Base-by-base conservation (phyloP, 1,140 invertebrate species). In the Drosophila sulfurigaster region DNA sequence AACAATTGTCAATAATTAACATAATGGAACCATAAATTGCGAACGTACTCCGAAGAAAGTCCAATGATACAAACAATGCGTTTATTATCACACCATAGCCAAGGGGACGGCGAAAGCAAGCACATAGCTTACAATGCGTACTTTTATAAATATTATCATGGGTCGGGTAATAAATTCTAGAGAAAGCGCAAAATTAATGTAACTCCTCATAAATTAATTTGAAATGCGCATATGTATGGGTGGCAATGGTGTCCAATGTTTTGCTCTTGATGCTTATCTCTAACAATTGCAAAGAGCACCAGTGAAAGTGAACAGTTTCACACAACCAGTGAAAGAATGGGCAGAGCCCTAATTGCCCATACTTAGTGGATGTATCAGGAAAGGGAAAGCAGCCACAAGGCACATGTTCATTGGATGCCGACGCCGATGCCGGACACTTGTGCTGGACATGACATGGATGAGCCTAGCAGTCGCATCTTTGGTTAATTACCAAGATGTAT, bases 401-500 rank as follows among this genome's bases (percentile, higher is more conserved):
- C 66, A 69, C 35, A 54, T 41, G 62, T 41, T 6, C 62, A 51
- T 52, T 25, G 3, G 10, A n/a, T 3, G 20, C 20, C 20, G 20
- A 25, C 20, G 3, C 3, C 20, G 20, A 25, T 0, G 20, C 3
- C 16, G 41, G 43, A 43, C 41, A 0, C 41, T 13, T n/a, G 5
- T 2, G n/a, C 49, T 45, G 60, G 20, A 45, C 51, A 48, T 48
- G 43, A 60, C 58, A 48, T 56, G 35, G 32, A 51, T 46, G 49
- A 56, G 49, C 41, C 79, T 74, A 65, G 65, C 56, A 75, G 59
- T 79, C 52, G 70, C 79, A 67, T 79, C 85, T 89, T 89, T 82
- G 73, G 71, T 79, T 88, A 92, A 92, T 92, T 92, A 92, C 83
- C 79, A 81, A 92, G 91, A 92, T 92, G 83, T 86, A 91, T 92